Evolutionary conservation across 2,888 invertebrate genomes (phyloP).

Genomic region (Yponomeuta sedellus): DNA sequence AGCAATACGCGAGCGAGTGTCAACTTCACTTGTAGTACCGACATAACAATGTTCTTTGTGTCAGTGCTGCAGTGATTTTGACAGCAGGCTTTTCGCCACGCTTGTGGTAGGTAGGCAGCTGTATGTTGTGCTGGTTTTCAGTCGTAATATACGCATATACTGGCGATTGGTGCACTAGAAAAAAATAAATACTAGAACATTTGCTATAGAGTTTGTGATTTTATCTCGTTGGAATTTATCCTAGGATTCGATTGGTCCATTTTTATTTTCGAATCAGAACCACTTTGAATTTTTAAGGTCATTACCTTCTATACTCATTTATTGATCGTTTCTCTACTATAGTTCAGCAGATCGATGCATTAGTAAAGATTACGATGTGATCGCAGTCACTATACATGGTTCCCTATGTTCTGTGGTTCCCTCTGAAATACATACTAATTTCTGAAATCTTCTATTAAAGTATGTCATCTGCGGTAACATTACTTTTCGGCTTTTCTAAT

Average conservation of each 20-base stretch:
- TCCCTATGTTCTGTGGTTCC: too few species aligned
- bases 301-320: constrained; percentile 38
- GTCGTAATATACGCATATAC: constrained; percentile 30
- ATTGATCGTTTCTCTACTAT: background rate
- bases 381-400: too few species aligned
- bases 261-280: constrained; percentile 29
- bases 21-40: constrained; percentile 9
- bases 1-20: constrained; percentile 10
- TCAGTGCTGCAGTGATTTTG: constrained; percentile 6
- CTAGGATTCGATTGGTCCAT: constrained; percentile 33
- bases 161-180: constrained; percentile 33
- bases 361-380: background rate
- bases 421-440: too few species aligned
- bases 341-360: background rate
- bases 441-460: too few species aligned
- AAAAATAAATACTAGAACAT: background rate
- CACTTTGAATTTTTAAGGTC: constrained; percentile 42
- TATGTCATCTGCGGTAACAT: too few species aligned
- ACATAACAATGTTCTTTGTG: constrained; percentile 5
- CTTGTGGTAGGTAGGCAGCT: background rate
- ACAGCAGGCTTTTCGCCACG: background rate
- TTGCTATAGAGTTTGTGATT: background rate
- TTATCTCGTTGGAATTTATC: background rate
- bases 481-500: too few species aligned
- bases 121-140: background rate